These are phyloP conservation scores for Lycaon pictus DNA, from an alignment of 2,113 vertebrate genomes.

Conservation along the genomic window DNA sequence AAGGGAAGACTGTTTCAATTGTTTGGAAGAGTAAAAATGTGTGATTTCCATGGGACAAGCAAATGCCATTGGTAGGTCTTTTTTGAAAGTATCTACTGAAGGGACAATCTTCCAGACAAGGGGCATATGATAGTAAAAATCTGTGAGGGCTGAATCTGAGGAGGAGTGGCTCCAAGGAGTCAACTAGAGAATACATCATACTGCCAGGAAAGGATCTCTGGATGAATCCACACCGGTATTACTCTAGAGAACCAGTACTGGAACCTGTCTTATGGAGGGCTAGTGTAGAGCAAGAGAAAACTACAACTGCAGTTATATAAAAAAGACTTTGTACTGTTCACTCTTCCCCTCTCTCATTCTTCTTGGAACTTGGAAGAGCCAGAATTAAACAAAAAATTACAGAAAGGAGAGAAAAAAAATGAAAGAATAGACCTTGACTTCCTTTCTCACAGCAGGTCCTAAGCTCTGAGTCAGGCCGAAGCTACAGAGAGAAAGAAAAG, in stretches of 20 bases:
- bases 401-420: not conserved
- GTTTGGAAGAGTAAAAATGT: not conserved
- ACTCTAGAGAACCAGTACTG: not conserved
- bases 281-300: not conserved
- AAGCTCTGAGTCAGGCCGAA: not conserved
- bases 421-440: not conserved
- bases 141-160: not conserved
- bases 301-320: not conserved
- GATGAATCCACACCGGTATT: not conserved
- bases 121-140: not conserved
- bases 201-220: not conserved
- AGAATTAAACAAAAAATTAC: not conserved
- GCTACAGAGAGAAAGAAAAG: not conserved
- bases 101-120: not conserved
- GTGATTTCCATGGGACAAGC: not conserved
- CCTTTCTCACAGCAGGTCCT: not conserved
- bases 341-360: not conserved
- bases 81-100: not conserved
- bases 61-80: not conserved
- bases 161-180: not conserved
- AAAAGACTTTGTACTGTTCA: not conserved
- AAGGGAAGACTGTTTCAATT: not conserved
- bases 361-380: not conserved
- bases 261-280: not conserved
- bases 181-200: not conserved